These are phyloP conservation scores for Raphicerus campestris DNA, from an alignment of 2,113 vertebrate species.

Conservation along the genomic window DNA sequence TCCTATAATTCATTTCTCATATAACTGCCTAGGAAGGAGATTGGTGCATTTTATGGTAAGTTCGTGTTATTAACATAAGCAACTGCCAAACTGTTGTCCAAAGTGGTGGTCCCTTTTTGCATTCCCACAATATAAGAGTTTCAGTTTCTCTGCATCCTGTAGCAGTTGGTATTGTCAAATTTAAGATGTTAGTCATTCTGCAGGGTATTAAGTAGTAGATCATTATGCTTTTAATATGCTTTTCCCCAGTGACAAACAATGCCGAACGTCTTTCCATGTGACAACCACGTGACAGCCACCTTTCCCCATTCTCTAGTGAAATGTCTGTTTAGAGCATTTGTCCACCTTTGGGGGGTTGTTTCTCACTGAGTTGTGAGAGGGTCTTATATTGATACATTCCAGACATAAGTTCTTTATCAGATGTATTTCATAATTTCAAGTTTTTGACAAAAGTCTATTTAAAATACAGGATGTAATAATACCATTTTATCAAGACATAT, in stretches of 20 bases:
- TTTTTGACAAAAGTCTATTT: constrained; percentile 7
- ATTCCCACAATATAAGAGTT: not conserved
- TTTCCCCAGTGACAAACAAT: not conserved
- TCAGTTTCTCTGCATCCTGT: not conserved
- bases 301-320: not conserved
- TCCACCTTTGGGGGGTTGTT: not conserved
- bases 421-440: not conserved
- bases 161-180: not conserved
- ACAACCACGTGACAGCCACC: not conserved
- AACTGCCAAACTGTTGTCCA: not conserved
- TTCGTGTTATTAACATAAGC: not conserved
- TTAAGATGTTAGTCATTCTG: not conserved
- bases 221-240: not conserved
- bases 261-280: not conserved
- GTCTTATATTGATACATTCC: not conserved
- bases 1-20: not conserved
- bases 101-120: not conserved
- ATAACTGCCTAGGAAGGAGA: not conserved
- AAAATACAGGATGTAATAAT: not conserved
- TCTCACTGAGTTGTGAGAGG: not conserved
- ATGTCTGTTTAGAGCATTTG: not conserved
- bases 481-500: not conserved
- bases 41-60: not conserved
- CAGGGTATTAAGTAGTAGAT: not conserved
- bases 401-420: not conserved